Base-by-base conservation (phyloP, 2,797 vertebrate genomes). In the Typhlichthys subterraneus region DNA sequence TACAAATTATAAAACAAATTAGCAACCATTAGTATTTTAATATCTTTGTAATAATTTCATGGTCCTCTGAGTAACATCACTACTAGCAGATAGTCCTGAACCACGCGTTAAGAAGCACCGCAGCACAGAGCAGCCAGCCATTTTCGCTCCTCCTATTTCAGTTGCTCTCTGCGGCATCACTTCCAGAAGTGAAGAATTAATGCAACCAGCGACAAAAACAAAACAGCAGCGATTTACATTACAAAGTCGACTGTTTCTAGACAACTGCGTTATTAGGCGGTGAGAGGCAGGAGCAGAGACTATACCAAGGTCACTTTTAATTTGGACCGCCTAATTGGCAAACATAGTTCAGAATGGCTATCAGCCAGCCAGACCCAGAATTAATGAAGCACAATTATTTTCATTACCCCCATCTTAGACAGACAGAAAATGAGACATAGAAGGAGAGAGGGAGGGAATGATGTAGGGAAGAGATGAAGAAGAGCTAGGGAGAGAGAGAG, bases 371-470 rank as follows among this genome's bases (percentile, higher is more conserved):
- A 93, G 94, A 92, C 93, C 93, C 88, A 85, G 91, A 96, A 96
- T 97, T 97, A 97, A 98, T 97, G 95, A 96, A 94, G 94, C 94
- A 95, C 92, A 95, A 96, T 97, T 95, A 96, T 96, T 95, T 96
- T 96, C 94, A 96, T 95, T 96, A 94, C 92, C 91, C 93, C 93
- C 93, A 94, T 95, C 93, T 91, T 90, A 94, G 88, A 93, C 91
- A 92, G 91, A 94, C 87, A 88, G 85, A 90, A 93, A 93, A 94
- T 90, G 85, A 94, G 88, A 94, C 85, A 87, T 80, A 91, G 89
- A 89, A 85, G 77, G 76, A 73, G 69, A 65, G 65, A 56, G 65
- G 67, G 72, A 63, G 67, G n/a, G 60, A 49, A 56, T 33, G 59
- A 49, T 49, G 47, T 17, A 61, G 55, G 61, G 45, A 19, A 69